These are phyloP conservation scores for Ataeniobius toweri DNA, from an alignment of 2,797 vertebrate species.

Conservation along the genomic window DNA sequence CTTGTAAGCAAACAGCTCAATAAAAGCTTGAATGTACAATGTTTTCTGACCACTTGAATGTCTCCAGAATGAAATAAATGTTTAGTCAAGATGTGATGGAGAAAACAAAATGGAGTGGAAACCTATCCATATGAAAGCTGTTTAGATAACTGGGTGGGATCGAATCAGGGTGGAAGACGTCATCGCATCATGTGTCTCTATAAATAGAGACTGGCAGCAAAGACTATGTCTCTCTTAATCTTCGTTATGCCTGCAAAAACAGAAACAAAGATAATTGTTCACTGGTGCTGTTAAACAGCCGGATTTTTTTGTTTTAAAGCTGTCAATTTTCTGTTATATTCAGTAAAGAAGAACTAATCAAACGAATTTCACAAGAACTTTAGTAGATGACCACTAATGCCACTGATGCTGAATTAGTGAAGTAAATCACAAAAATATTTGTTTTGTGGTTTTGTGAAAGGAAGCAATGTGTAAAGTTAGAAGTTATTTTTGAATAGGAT, in stretches of 20 bases:
- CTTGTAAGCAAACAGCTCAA: slow-evolving; percentile 29
- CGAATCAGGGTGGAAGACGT: neutral
- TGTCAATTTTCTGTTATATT: neutral
- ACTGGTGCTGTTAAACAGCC: neutral
- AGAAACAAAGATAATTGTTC: slow-evolving; percentile 12
- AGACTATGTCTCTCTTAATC: slow-evolving; percentile 99
- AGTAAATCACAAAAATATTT: too few relatives aligned
- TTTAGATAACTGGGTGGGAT: neutral
- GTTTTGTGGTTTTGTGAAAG: too few relatives aligned
- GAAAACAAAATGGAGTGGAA: neutral
- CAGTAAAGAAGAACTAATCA: neutral
- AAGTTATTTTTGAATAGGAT: neutral
- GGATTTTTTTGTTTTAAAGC: neutral
- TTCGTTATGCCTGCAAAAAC: slow-evolving; percentile 89
- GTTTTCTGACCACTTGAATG: neutral
- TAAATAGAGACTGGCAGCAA: slow-evolving; percentile 97
- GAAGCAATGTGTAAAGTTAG: neutral
- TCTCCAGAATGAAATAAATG: neutral
- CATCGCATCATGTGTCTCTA: slow-evolving; percentile 54
- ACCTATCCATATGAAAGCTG: neutral
- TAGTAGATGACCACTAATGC: too few relatives aligned
- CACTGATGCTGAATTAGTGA: too few relatives aligned
- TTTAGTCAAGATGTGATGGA: slow-evolving; percentile 1
- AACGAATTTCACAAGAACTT: neutral
- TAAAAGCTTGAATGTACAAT: slow-evolving; percentile 30